Base-by-base conservation (phyloP, 2,797 vertebrate species). In the Sciurus carolinensis region DNA sequence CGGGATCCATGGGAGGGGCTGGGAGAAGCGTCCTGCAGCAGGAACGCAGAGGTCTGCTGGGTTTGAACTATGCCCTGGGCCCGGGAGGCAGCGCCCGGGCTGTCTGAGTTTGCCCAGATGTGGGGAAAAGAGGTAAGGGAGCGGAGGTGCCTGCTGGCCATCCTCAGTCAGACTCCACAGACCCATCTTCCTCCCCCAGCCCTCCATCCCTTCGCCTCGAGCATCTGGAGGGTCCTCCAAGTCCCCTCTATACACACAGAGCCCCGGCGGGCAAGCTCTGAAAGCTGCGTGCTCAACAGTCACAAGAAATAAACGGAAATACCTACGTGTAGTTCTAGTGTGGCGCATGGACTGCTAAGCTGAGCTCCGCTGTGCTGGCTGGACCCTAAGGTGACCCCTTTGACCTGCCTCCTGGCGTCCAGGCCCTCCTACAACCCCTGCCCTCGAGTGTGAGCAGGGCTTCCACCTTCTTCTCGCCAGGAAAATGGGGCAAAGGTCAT, bases 1-100 rank as follows among this genome's bases (percentile, higher is more conserved):
- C 3, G 2, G 3, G 24, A 17, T 4, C 9, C 28, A 14, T 47
- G 28, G 22, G 33, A 30, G 28, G 4, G 6, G n/a, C 6, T 88
- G 20, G 59, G 17, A 3, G 33, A 39, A 20, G 11, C 1, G 18
- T 36, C 33, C 28, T 10, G 30, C 6, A 5, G 0, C 11, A 2
- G 36, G 26, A 54, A 52, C 9, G 67, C 30, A 14, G 54, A 36
- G 12, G 0, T 7, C 81, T 17, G 0, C 14, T 30, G 13, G 13
- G 4, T 36, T 52, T 44, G 50, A 71, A 17, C 22, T 50, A 24
- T 17, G 14, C 24, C 7, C 4, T 28, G 11, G 13, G 7, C 14
- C n/a, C 3, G 14, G 39, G 22, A 80, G 1, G 33, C 14, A 67
- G 7, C 18, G 20, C 10, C 26, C 39, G 0, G 26, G 44, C 33